Conservation (phyloP, 2,113 vertebrate species). For the Eptesicus fuscus region DNA sequence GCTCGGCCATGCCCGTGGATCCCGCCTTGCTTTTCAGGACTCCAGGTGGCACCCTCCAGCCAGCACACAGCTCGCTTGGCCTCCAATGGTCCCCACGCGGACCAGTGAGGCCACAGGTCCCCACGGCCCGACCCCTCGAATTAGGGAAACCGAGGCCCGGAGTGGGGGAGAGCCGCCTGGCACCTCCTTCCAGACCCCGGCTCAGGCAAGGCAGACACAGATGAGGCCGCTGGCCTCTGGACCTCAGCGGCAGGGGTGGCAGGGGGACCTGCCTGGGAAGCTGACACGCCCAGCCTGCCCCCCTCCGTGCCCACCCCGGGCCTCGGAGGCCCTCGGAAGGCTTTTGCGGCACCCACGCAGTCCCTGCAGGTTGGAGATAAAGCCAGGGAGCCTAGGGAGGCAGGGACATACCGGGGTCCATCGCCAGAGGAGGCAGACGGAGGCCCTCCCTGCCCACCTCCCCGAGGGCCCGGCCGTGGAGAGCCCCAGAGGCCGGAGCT, state of each 20-base stretch:
- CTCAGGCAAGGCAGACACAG: neutral
- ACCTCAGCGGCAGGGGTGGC: neutral
- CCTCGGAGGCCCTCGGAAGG: neutral
- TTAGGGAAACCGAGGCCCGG: neutral
- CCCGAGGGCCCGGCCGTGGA: fast-evolving
- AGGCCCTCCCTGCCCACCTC: fast-evolving
- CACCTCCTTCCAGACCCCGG: neutral
- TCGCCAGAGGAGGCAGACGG: neutral
- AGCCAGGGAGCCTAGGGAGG: neutral
- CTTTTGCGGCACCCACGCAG: fast-evolving
- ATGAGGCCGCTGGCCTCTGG: neutral
- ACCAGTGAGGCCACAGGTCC: neutral
- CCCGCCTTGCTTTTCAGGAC: neutral
- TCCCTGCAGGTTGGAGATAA: neutral
- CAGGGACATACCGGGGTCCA: neutral
- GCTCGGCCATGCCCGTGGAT: fast-evolving
- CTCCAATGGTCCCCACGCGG: fast-evolving
- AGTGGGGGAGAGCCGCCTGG: fast-evolving
- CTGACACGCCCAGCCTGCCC: neutral
- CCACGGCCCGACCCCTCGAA: too few relatives aligned
- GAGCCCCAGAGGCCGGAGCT: fast-evolving
- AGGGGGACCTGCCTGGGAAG: neutral
- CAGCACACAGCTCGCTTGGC: fast-evolving
- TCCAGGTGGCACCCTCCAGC: neutral
- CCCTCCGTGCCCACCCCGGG: neutral